phyloP scores from a whole-genome alignment of 2,797 vertebrate species.

The Nannoperca australis region DNA sequence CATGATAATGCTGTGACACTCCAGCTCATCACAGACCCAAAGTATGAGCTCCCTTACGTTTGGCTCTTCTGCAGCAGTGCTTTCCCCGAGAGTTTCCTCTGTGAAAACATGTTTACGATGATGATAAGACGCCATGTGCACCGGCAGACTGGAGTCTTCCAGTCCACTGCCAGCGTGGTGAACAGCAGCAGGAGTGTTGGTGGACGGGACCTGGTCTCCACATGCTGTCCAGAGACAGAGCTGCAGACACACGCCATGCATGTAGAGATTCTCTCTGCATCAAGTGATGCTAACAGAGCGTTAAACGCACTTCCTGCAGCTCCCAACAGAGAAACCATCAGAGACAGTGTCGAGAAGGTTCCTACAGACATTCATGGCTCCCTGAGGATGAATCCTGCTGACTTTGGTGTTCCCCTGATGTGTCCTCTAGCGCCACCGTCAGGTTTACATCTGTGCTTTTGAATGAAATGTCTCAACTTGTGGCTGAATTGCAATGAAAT shows the following conservation, averaged over 20 bases:
- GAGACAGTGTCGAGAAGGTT: too few species aligned
- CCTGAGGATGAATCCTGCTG: not conserved
- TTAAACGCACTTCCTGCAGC: not conserved
- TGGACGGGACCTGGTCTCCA: conserved; percentile 54
- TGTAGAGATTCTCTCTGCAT: not conserved
- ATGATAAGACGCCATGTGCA: conserved; percentile 64
- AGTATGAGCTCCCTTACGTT: not conserved
- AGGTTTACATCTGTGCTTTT: not conserved
- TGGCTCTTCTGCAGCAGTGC: conserved; percentile 37
- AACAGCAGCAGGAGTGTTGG: conserved; percentile 72
- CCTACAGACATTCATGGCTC: not conserved
- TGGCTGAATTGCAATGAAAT: too few species aligned
- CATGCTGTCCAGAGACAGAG: conserved; percentile 54
- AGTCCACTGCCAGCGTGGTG: conserved; percentile 64
- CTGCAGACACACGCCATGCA: conserved; percentile 31
- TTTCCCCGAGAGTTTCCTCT: conserved; percentile 42
- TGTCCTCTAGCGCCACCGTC: not conserved
- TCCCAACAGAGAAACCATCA: too few species aligned
- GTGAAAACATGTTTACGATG: conserved; percentile 69
- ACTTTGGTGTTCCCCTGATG: not conserved
- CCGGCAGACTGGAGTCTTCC: conserved; percentile 61
- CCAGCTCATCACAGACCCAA: conserved; percentile 19
- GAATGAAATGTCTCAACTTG: not conserved
- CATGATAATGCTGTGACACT: not conserved
- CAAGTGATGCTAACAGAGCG: not conserved